phyloP scores from a whole-genome alignment of 2,888 invertebrate species.

The Polydrusus pterygomalis region DNA sequence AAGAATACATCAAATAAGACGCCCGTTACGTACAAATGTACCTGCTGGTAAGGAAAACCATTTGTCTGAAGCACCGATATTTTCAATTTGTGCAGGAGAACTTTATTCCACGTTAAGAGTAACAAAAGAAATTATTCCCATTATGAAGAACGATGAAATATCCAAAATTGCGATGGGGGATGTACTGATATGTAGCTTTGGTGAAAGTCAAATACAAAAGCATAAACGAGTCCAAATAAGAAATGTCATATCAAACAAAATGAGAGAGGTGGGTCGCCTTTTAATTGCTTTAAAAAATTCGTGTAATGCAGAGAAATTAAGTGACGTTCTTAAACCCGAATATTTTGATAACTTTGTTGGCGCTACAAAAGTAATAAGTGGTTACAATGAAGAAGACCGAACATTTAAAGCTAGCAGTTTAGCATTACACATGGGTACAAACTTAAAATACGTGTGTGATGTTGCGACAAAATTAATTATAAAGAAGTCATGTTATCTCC shows the following conservation, averaged over 20 bases:
- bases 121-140: constrained; percentile 14
- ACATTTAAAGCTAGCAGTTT: constrained; percentile 53
- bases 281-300: constrained; percentile 7
- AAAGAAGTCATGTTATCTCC: constrained; percentile 47
- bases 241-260: constrained; percentile 56
- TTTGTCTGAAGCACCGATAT: constrained; percentile 27
- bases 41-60: constrained; percentile 11
- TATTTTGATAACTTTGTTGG: constrained; percentile 54
- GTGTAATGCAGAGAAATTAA: constrained; percentile 50
- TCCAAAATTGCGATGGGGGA: constrained; percentile 38
- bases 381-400: constrained; percentile 18
- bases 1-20: constrained; percentile 38
- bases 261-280: constrained; percentile 56
- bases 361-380: constrained; percentile 55
- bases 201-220: constrained; percentile 37
- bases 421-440: constrained; percentile 58
- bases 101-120: constrained; percentile 7
- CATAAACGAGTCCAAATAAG: constrained; percentile 54
- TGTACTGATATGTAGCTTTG: constrained; percentile 41
- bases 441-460: constrained; percentile 56
- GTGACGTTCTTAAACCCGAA: constrained; percentile 55
- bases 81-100: constrained; percentile 24
- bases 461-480: constrained; percentile 50
- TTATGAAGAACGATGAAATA: constrained; percentile 15
- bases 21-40: constrained; percentile 1